These are phyloP conservation scores for Rosalia funebris DNA, from an alignment of 2,888 invertebrate species.

Conservation along the genomic window DNA sequence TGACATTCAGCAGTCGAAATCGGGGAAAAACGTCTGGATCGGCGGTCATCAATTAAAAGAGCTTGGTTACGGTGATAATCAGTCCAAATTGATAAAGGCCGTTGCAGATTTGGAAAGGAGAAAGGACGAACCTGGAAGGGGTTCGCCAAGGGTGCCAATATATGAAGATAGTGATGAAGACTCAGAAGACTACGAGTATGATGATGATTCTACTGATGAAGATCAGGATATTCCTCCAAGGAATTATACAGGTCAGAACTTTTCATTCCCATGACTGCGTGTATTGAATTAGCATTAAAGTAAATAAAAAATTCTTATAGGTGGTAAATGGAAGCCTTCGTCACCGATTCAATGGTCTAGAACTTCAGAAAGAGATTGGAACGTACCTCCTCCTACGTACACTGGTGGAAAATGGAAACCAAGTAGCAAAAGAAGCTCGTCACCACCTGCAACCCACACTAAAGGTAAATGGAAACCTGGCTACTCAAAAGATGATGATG, in stretches of 20 bases:
- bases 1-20: slow-evolving; percentile 55
- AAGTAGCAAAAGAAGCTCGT: slow-evolving; percentile 34
- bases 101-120: slow-evolving; percentile 72
- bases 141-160: slow-evolving; percentile 62
- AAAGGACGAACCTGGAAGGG: slow-evolving; percentile 67
- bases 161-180: slow-evolving; percentile 57
- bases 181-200: slow-evolving; percentile 50
- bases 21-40: slow-evolving; percentile 71
- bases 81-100: slow-evolving; percentile 72
- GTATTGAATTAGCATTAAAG: background rate
- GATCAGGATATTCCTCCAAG: slow-evolving; percentile 66
- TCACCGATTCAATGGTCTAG: slow-evolving; percentile 60
- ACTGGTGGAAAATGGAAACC: slow-evolving; percentile 76
- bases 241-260: slow-evolving; percentile 65
- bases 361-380: slow-evolving; percentile 66
- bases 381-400: slow-evolving; percentile 67
- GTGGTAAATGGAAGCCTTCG: slow-evolving; percentile 81
- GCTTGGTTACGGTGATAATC: slow-evolving; percentile 68
- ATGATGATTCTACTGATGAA: slow-evolving; percentile 61
- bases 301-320: slow-evolving; percentile 14
- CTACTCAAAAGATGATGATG: slow-evolving; percentile 32
- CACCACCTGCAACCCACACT: slow-evolving; percentile 63
- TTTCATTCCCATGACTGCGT: background rate
- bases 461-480: slow-evolving; percentile 70
- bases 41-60: slow-evolving; percentile 70